Percentiles rank a stretch among this genome's conserved stretches.
Conservation (phyloP, 30 jellyfish, hydroid and myxozoan genomes). For the Aurelia sp. region DNA sequence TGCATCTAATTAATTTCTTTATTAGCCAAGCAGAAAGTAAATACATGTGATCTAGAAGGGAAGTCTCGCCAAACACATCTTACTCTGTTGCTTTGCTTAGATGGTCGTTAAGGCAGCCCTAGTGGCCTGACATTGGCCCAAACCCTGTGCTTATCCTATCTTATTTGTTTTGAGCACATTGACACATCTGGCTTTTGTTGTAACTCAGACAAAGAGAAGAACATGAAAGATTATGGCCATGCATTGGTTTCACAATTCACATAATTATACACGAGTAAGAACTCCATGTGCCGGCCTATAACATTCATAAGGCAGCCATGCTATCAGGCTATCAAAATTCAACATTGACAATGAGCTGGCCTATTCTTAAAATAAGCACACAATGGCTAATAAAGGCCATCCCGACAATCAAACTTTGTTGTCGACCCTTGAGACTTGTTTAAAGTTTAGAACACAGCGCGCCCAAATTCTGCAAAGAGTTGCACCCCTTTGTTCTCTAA, state of each 20-base stretch:
- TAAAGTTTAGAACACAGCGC: slow-evolving; percentile 44
- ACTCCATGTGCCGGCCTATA: slow-evolving; percentile 76
- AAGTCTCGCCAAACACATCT: slow-evolving; percentile 33
- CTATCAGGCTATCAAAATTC: slow-evolving; percentile 45
- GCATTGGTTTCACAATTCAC: slow-evolving; percentile 56
- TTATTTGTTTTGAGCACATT: slow-evolving; percentile 88
- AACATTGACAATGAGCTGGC: slow-evolving; percentile 33
- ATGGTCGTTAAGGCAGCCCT: slow-evolving; percentile 52
- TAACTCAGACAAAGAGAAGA: slow-evolving; percentile 70
- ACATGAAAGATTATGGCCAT: slow-evolving; percentile 76
- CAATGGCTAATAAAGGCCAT: slow-evolving; percentile 66
- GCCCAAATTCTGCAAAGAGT: slow-evolving; percentile 24
- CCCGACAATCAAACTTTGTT: slow-evolving; percentile 54
- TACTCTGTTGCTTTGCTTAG: slow-evolving; percentile 35
- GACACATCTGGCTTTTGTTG: slow-evolving; percentile 88
- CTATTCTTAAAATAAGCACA: slow-evolving; percentile 35
- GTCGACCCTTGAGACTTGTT: slow-evolving; percentile 18
- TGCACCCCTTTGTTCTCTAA: slow-evolving; percentile 74
- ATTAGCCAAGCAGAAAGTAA: slow-evolving; percentile 7
- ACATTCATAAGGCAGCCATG: slow-evolving; percentile 64
- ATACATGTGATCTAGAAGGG: slow-evolving; percentile 42
- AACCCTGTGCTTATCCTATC: slow-evolving; percentile 53
- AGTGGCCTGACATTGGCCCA: slow-evolving; percentile 47
- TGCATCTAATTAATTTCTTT: slow-evolving; percentile 3
- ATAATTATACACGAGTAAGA: slow-evolving; percentile 65